These are phyloP conservation scores for Peromyscus melanophrys DNA, from an alignment of 2,797 vertebrate species.

Conservation along the genomic window DNA sequence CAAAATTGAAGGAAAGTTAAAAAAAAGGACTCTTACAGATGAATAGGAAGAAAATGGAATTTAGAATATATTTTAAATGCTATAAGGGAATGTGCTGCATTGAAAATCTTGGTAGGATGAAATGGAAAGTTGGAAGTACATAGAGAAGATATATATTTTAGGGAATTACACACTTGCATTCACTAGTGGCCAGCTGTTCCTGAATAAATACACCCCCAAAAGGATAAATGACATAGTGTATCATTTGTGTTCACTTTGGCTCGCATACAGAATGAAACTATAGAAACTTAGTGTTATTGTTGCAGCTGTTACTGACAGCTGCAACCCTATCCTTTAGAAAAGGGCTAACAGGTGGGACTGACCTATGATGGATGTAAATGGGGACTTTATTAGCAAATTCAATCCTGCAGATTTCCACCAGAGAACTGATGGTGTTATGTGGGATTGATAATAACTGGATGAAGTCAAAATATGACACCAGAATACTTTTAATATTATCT, in stretches of 20 bases:
- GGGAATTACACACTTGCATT: conserved; percentile 51
- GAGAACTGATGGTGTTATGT: not conserved
- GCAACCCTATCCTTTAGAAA: conserved; percentile 45
- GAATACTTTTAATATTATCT: conserved; percentile 3
- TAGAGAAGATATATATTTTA: conserved; percentile 37
- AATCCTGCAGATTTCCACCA: not conserved
- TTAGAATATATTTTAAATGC: not conserved
- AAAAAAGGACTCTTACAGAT: not conserved
- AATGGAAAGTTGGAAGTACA: not conserved
- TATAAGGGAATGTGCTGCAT: not conserved
- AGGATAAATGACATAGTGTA: conserved; percentile 56
- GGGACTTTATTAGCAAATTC: conserved; percentile 48
- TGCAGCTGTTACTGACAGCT: conserved; percentile 79
- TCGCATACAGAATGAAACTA: conserved; percentile 39
- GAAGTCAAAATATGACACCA: not conserved
- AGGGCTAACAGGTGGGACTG: conserved; percentile 61
- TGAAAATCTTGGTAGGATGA: conserved; percentile 26
- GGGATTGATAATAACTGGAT: not conserved
- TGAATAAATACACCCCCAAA: conserved; percentile 57
- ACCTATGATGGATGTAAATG: not conserved
- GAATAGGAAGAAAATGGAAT: not conserved
- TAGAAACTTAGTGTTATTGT: conserved; percentile 38
- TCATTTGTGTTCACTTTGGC: conserved; percentile 33
- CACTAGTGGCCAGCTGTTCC: conserved; percentile 64
- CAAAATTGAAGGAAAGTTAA: not conserved